phyloP scores from a whole-genome alignment of 2,113 vertebrate species.

The Malurus elegans region DNA sequence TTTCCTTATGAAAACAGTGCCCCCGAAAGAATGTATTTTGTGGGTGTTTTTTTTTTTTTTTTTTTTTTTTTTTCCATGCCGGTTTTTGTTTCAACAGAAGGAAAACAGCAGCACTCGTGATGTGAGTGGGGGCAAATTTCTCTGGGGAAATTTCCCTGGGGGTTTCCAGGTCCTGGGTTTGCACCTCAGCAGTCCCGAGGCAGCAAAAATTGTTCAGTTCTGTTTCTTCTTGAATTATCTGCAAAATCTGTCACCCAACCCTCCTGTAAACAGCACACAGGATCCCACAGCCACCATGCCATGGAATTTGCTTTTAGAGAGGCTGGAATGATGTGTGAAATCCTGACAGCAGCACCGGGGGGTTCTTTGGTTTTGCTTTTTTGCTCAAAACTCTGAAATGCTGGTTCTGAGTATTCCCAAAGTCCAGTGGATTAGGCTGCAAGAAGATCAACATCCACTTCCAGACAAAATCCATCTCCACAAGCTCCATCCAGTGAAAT shows the following conservation, averaged over 20 bases:
- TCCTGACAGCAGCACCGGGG: not conserved
- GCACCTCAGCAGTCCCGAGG: not conserved
- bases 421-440: not conserved
- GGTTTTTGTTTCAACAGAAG: slow-evolving; percentile 15
- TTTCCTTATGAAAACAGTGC: too few relatives aligned
- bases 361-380: not conserved
- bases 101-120: not conserved
- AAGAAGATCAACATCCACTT: not conserved
- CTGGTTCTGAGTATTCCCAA: accelerated
- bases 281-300: not conserved
- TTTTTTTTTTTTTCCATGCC: not conserved
- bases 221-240: not conserved
- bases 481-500: not conserved
- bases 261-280: not conserved
- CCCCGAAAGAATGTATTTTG: too few relatives aligned
- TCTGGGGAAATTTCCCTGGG: not conserved
- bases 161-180: not conserved
- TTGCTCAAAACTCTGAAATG: not conserved
- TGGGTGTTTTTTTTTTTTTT: too few relatives aligned
- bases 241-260: not conserved
- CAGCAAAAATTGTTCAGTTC: not conserved
- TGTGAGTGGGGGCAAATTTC: not conserved
- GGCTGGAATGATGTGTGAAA: not conserved
- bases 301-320: not conserved
- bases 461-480: not conserved